Base-by-base conservation (phyloP, 2,888 invertebrate genomes). In the Macropis europaea region DNA sequence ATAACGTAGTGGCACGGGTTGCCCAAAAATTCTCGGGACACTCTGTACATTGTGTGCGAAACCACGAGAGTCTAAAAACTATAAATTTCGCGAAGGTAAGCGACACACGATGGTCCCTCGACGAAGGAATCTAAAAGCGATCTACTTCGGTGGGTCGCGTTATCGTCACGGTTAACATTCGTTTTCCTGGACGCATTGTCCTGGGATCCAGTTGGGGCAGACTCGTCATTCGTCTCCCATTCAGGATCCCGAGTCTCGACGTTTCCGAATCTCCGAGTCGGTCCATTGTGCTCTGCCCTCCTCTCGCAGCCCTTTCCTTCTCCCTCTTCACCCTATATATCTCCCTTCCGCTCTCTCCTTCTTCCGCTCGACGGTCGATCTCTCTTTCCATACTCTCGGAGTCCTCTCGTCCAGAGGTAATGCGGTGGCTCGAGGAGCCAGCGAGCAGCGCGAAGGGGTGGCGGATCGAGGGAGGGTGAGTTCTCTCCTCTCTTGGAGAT, bases 201-300 rank as follows among this genome's bases (percentile, higher is more conserved):
- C 83, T 74, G 82, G 76, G 81, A 85, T 81, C 83, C 82, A 82
- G 81, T 69, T 60, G 76, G 82, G 83, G 82, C 84, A 80, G 82
- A 85, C 84, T 88, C 85, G 85, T 88, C 87, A 87, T 88, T 84
- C 88, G 87, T 88, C 86, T 88, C 84, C 87, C 81, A 88, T 88
- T 88, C 84, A 88, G 77, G 74, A 71, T 74, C 74, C 81, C 73
- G 79, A 82, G 72, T 80, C 85, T 82, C 87, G 85, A 89, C 88
- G 85, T 88, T 88, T 88, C 87, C 88, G 87, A 87, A 84, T 88
- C 88, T 87, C 85, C 76, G 81, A 81, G 83, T 83, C 77, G 77
- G 73, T 76, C 80, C 81, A 85, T 86, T 86, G 86, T 86, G 82
- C 78, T 79, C 75, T 73, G 77, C 79, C 77, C 77, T 83, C 47